Evolutionary conservation across 2,113 vertebrate species (phyloP).

Genomic region (Pholis gunnellus): DNA sequence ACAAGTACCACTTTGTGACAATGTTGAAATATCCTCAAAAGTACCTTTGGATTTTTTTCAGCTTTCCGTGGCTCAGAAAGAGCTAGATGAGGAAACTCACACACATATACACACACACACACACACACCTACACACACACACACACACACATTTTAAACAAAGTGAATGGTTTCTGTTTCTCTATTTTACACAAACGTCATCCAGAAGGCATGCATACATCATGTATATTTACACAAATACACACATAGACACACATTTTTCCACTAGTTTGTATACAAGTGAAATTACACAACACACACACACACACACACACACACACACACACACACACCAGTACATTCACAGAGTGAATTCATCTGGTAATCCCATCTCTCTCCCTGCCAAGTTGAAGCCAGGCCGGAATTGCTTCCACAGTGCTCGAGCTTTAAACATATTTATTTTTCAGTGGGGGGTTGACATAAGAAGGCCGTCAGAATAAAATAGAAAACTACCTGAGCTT

Average conservation of each 20-base stretch:
- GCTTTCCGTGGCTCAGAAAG: conserved; percentile 17
- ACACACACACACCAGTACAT: conserved; percentile 8
- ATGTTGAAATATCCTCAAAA: conserved; percentile 48
- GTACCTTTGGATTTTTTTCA: conserved; percentile 35
- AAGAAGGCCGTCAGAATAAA: conserved; percentile 64
- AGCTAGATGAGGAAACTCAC: neutral
- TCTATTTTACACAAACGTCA: conserved; percentile 36
- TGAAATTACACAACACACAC: conserved; percentile 25
- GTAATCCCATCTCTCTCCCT: conserved; percentile 70
- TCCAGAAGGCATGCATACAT: conserved; percentile 31
- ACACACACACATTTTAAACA: conserved; percentile 22
- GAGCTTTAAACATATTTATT: conserved; percentile 72
- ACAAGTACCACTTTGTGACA: conserved; percentile 19
- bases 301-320: conserved; percentile 12
- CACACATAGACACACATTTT: conserved; percentile 20
- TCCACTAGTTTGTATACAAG: conserved; percentile 37
- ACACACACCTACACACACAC: conserved; percentile 11
- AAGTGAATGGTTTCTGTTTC: conserved; percentile 49
- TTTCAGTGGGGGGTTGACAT: conserved; percentile 68
- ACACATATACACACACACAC: neutral
- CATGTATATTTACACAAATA: conserved; percentile 45
- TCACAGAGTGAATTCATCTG: conserved; percentile 72
- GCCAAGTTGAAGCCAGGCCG: conserved; percentile 65
- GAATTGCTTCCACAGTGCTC: conserved; percentile 65
- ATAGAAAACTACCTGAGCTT: conserved; percentile 59